Percentiles rank a stretch among this genome's conserved stretches.
Evolutionary conservation across 2,888 invertebrate species (phyloP).

Genomic region (Synergus japonicus): DNA sequence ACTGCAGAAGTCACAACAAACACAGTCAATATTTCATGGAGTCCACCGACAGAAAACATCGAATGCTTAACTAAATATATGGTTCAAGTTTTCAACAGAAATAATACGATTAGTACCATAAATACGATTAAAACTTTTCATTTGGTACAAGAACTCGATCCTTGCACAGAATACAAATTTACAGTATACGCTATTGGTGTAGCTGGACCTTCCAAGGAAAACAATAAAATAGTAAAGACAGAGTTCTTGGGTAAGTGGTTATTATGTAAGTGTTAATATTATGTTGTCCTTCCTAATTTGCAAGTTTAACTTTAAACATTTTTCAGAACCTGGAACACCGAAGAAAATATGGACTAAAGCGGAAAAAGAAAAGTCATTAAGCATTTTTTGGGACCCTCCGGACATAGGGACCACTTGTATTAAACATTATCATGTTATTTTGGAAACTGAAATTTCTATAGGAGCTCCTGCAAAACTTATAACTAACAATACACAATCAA

Average conservation of each 20-base stretch:
- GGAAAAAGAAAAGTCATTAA: constrained; percentile 56
- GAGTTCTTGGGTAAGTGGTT: constrained; percentile 59
- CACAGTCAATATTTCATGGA: constrained; percentile 54
- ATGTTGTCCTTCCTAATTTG: not conserved
- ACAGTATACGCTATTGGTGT: constrained; percentile 49
- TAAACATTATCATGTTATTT: constrained; percentile 60
- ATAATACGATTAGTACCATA: not conserved
- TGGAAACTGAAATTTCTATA: constrained; percentile 45
- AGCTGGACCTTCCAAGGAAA: constrained; percentile 44
- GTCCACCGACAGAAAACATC: constrained; percentile 41
- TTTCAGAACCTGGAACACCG: constrained; percentile 61
- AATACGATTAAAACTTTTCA: constrained; percentile 36
- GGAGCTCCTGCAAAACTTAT: not conserved
- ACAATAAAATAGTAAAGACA: constrained; percentile 57
- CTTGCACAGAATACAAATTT: constrained; percentile 60
- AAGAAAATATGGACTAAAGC: constrained; percentile 47
- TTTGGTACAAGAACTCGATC: constrained; percentile 54
- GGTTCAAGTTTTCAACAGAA: constrained; percentile 45
- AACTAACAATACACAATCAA: constrained; percentile 40
- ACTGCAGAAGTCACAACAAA: not conserved
- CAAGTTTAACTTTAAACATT: not conserved
- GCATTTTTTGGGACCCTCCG: constrained; percentile 64
- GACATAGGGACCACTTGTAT: constrained; percentile 61
- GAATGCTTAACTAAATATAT: constrained; percentile 46
- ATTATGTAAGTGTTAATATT: not conserved